Evolutionary conservation across 1,140 invertebrate genomes (phyloP), one percentile per base, ranked within the genome.

Genomic region (Pseudoatta argentina): DNA sequence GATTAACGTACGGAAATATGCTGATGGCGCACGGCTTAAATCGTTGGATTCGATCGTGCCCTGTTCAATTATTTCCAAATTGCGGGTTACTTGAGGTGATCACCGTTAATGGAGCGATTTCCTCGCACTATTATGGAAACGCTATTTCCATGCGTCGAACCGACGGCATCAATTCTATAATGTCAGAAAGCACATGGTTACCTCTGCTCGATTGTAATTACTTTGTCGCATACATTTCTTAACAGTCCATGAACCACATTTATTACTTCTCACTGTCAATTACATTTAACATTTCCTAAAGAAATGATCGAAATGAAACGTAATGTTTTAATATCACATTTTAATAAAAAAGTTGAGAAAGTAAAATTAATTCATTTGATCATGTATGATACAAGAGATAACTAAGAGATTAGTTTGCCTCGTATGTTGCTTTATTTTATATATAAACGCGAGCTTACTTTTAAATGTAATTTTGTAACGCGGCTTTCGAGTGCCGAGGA

Each of bases 21-120:
- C 44, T 57, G 75, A 85, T 73, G 82, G 53, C 59, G 73, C 64
- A n/a, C 30, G 16, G 51, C 55, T 69, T 27, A 57, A 83, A 78
- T 88, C 53, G 67, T 39, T 55, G 66, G 55, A 86, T 88, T 86
- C 72, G 76, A 81, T 86, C 51, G 86, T 55, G 76, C 73, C 76
- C 61, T 63, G 67, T 82, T 76, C 83, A 86, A 89, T 89, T 89
- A 89, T 89, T 89, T 63, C 69, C 27, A 73, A 89, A 88, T 88
- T 86, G 63, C 63, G 71, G 87, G 55, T 57, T 76, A 89, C 88
- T 89, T 72, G 83, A 82, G 87, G 87, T 88, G 85, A 89, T 89
- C 75, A 72, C 53, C 87, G 53, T 86, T 88, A 89, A 76, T 77
- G 83, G 55, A 64, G 73, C 88, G 83, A 81, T 75, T 77, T 75